A percentile compares a stretch with the other conserved stretches of the same genome.
Evolutionary conservation across 2,888 invertebrate species (phyloP).

Genomic region (Dexiosoma caninum): DNA sequence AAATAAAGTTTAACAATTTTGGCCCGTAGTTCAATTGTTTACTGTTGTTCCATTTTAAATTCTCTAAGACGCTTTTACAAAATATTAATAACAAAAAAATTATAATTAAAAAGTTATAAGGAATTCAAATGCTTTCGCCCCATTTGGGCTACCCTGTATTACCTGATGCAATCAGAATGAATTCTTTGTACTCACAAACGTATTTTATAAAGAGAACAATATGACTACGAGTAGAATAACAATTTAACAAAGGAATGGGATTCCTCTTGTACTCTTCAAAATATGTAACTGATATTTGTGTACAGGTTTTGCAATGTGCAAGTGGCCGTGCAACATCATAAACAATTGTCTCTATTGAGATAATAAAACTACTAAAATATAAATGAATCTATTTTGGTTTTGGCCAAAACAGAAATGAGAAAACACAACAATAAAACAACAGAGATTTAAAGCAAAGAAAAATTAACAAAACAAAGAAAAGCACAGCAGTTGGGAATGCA

Average conservation of each 20-base stretch:
- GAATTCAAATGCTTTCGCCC: too few species aligned
- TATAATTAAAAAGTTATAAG: too few species aligned
- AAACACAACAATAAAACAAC: not conserved
- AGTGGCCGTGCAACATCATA: not conserved
- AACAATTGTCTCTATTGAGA: not conserved
- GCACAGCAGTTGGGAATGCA: not conserved
- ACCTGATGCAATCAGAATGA: conserved; percentile 34
- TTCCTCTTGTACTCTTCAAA: too few species aligned
- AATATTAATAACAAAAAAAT: too few species aligned
- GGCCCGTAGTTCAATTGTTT: too few species aligned
- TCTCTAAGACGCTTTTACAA: too few species aligned
- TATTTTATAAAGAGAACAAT: conserved; percentile 8
- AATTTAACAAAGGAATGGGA: too few species aligned
- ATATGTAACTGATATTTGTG: not conserved
- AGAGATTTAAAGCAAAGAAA: too few species aligned
- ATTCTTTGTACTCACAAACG: conserved; percentile 17
- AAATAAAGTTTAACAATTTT: too few species aligned
- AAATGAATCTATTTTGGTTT: not conserved
- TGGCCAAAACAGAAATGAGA: not conserved
- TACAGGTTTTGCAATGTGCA: not conserved
- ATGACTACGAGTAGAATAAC: not conserved
- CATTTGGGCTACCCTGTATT: too few species aligned
- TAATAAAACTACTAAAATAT: not conserved
- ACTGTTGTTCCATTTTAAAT: too few species aligned
- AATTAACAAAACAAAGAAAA: too few species aligned